These are phyloP conservation scores for Crypturellus undulatus DNA, from an alignment of 2,113 vertebrate species.

Conservation along the genomic window DNA sequence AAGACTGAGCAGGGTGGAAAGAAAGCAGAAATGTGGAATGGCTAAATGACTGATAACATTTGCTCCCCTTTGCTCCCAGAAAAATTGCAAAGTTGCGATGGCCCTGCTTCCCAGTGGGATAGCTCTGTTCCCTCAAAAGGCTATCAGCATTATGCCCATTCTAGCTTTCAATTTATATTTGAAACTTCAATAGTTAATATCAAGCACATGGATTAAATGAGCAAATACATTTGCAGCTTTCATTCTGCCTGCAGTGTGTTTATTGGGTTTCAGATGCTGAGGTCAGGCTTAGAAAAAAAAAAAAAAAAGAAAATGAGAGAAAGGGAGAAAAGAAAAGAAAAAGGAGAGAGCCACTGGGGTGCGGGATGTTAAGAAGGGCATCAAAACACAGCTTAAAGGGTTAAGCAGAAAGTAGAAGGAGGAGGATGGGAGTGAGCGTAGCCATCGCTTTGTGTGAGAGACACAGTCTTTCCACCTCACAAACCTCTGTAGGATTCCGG, in stretches of 20 bases:
- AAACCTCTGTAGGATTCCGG: conserved; percentile 50
- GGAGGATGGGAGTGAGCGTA: conserved; percentile 26
- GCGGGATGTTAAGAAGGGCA: conserved; percentile 35
- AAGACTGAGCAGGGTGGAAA: conserved; percentile 59
- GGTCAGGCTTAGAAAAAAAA: conserved; percentile 9
- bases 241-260: conserved; percentile 60
- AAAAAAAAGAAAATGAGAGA: neutral
- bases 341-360: neutral
- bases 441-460: conserved; percentile 19
- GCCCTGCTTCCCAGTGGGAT: conserved; percentile 56
- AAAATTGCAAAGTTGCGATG: conserved; percentile 58
- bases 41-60: conserved; percentile 54
- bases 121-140: conserved; percentile 53
- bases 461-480: conserved; percentile 64
- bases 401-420: conserved; percentile 36
- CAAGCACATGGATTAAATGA: conserved; percentile 59
- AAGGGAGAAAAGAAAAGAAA: neutral
- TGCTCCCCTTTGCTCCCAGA: conserved; percentile 41
- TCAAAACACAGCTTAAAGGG: conserved; percentile 37
- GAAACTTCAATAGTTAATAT: conserved; percentile 69
- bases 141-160: conserved; percentile 58
- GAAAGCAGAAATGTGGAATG: conserved; percentile 59
- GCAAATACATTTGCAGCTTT: conserved; percentile 66
- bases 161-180: conserved; percentile 16
- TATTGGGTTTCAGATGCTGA: conserved; percentile 67